Percentiles rank a stretch among this genome's conserved stretches.
Evolutionary conservation across 2,888 invertebrate genomes (phyloP).

Genomic region (Acanthopleura granulata): DNA sequence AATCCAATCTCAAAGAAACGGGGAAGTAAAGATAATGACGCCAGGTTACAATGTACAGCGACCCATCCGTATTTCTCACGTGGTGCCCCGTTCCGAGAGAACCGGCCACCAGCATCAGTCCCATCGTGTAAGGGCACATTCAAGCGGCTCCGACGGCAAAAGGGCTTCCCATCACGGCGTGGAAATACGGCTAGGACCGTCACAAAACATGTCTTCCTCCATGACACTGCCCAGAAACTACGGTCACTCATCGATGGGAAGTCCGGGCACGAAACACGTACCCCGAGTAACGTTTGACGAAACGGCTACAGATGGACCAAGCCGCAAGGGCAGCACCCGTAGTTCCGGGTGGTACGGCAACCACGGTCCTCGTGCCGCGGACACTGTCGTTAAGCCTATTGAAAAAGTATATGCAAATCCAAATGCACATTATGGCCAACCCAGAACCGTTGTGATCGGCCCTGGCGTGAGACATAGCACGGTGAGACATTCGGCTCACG

Average conservation of each 20-base stretch:
- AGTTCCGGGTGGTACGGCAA: neutral
- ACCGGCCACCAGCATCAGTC: neutral
- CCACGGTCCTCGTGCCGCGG: neutral
- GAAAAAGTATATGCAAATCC: slow-evolving; percentile 11
- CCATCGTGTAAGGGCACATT: neutral
- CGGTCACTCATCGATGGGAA: neutral
- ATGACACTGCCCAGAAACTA: slow-evolving; percentile 4
- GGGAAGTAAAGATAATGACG: neutral
- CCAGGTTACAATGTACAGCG: neutral
- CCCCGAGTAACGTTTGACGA: slow-evolving; percentile 3
- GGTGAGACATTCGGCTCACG: neutral
- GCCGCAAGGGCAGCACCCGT: neutral
- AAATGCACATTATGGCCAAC: slow-evolving; percentile 1
- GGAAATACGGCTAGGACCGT: neutral
- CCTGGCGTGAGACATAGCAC: neutral
- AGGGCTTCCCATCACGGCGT: neutral
- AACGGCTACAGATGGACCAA: neutral
- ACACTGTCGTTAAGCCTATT: slow-evolving; percentile 2
- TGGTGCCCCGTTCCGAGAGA: neutral
- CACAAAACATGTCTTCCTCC: neutral
- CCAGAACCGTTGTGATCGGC: neutral
- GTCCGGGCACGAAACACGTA: neutral
- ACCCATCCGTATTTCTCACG: slow-evolving; percentile 3
- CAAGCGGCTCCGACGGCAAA: neutral
- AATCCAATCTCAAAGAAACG: neutral